Percentiles rank a stretch among this genome's conserved stretches.
Evolutionary conservation across 2,113 vertebrate species (phyloP).

Genomic region (Diadophis punctatus): DNA sequence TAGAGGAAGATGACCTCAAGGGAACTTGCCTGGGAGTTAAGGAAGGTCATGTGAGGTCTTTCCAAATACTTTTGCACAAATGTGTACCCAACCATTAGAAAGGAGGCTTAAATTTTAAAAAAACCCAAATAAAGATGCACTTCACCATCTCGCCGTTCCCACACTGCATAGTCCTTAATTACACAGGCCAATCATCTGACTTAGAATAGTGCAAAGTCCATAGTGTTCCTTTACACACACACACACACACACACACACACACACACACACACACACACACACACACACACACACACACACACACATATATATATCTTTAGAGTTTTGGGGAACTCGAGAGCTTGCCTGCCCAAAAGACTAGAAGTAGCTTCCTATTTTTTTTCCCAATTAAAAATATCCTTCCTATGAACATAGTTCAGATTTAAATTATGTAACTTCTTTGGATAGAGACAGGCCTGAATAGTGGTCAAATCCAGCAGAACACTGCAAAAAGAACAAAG

Average conservation of each 20-base stretch:
- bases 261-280: not conserved
- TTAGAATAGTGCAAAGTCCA: not conserved
- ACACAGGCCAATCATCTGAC: not conserved
- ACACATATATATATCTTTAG: not conserved
- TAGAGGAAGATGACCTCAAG: not conserved
- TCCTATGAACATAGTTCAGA: not conserved
- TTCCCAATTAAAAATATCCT: not conserved
- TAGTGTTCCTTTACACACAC: not conserved
- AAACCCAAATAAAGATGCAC: conserved; percentile 42
- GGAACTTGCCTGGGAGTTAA: not conserved
- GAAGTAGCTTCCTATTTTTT: not conserved
- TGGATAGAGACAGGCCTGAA: not conserved
- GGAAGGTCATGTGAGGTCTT: not conserved
- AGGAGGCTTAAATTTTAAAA: not conserved
- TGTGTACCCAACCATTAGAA: not conserved
- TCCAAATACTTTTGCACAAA: conserved; percentile 18
- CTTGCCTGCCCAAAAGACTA: not conserved
- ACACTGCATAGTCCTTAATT: not conserved
- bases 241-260: not conserved
- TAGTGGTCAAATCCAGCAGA: not conserved
- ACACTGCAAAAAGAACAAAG: not conserved
- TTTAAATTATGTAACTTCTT: not conserved
- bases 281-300: not conserved
- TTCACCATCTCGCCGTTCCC: conserved; percentile 14
- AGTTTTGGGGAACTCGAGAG: not conserved